Conservation (phyloP, 2,113 vertebrate species). For the Antechinus stuartii region DNA sequence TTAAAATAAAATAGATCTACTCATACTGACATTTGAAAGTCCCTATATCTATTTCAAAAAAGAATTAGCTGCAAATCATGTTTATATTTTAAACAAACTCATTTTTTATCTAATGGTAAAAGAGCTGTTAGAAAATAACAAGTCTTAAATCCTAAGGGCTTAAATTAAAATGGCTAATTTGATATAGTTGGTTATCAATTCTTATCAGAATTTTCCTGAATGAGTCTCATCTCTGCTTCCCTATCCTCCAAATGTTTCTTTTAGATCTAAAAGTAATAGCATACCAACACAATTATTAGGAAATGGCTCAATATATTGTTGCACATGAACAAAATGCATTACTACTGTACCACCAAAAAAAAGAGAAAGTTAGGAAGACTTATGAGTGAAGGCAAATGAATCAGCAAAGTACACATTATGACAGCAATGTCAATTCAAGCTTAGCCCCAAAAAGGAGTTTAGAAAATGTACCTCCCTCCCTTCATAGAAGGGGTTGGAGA, state of each 20-base stretch:
- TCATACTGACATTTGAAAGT: neutral
- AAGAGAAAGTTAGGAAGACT: neutral
- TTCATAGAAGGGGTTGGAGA: neutral
- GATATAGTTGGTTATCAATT: neutral
- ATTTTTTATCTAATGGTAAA: conserved; percentile 8
- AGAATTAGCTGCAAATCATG: conserved; percentile 21
- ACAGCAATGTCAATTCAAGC: neutral
- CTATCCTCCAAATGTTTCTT: conserved; percentile 6
- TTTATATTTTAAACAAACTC: neutral
- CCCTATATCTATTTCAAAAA: conserved; percentile 36
- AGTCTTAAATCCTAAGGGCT: conserved; percentile 14
- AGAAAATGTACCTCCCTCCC: neutral
- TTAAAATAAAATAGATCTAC: neutral
- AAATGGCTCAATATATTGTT: neutral
- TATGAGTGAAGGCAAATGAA: neutral
- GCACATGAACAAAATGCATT: neutral
- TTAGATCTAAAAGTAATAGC: conserved; percentile 21
- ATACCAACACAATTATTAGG: neutral
- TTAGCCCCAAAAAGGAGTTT: neutral
- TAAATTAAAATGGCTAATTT: conserved; percentile 2
- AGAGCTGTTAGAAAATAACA: conserved; percentile 35
- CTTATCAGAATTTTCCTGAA: conserved; percentile 35
- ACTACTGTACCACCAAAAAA: neutral
- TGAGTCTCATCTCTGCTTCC: neutral
- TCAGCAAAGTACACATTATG: neutral